Evolutionary conservation across 2,113 vertebrate species (phyloP).

Genomic region (Zootoca vivipara): DNA sequence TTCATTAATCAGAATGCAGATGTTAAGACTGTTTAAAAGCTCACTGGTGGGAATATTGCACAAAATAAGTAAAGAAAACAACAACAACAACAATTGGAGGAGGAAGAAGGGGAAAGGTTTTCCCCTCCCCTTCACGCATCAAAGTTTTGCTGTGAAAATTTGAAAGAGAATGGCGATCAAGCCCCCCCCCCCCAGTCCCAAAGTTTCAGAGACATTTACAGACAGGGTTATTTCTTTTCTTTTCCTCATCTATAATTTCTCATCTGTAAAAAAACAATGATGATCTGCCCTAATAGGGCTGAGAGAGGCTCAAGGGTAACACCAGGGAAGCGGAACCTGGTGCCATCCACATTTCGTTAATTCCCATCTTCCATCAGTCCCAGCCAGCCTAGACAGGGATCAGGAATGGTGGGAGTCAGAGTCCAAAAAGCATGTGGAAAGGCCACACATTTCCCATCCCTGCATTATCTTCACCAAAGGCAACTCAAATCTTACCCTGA

Average conservation of each 20-base stretch:
- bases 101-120: not conserved
- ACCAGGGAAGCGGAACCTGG: no score
- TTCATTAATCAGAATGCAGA: conserved; percentile 1
- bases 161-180: not conserved
- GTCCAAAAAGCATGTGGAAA: no score
- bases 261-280: not conserved
- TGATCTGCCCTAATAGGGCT: not conserved
- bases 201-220: not conserved
- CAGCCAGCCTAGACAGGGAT: no score
- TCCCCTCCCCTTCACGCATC: not conserved
- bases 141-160: not conserved
- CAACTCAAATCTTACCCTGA: not conserved
- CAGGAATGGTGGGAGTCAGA: no score
- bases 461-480: not conserved
- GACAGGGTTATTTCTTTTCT: not conserved
- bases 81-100: no score
- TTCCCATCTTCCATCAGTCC: no score
- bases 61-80: not conserved
- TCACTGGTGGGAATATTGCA: not conserved
- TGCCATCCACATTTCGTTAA: no score
- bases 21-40: not conserved
- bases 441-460: no score
- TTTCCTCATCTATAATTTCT: not conserved
- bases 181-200: not conserved
- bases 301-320: not conserved